Conservation (phyloP, 2,113 vertebrate species). For the Acrocephalus arundinaceus region DNA sequence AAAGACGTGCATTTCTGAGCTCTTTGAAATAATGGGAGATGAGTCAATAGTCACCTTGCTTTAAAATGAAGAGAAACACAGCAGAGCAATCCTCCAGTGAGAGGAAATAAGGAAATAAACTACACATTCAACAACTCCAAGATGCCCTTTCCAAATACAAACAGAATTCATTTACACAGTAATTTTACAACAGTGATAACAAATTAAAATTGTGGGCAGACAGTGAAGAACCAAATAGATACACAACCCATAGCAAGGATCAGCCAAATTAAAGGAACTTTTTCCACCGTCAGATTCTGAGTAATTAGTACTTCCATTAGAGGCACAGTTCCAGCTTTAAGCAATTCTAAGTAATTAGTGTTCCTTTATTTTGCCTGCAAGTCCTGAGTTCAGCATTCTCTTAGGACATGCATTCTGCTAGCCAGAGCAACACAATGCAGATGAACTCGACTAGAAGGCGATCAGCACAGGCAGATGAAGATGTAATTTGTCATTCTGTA, state of each 20-base stretch:
- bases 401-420: background rate
- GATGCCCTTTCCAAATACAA: background rate
- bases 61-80: background rate
- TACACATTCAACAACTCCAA: background rate
- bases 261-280: slow-evolving; percentile 19
- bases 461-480: slow-evolving; percentile 20
- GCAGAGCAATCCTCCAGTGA: background rate
- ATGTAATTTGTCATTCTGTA: slow-evolving; percentile 4
- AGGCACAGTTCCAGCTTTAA: slow-evolving; percentile 37
- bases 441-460: slow-evolving; percentile 11
- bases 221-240: background rate
- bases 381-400: slow-evolving; percentile 63
- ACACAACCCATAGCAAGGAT: background rate
- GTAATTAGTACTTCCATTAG: slow-evolving; percentile 40
- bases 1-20: background rate
- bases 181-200: background rate
- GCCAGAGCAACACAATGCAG: background rate
- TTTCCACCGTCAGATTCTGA: background rate
- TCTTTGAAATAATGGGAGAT: background rate
- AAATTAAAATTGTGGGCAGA: background rate
- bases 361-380: slow-evolving; percentile 38
- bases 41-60: background rate
- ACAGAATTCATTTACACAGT: background rate
- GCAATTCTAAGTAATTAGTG: slow-evolving; percentile 51
- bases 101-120: background rate